Conservation (phyloP, 2,113 vertebrate species). For the Entelurus aequoreus region DNA sequence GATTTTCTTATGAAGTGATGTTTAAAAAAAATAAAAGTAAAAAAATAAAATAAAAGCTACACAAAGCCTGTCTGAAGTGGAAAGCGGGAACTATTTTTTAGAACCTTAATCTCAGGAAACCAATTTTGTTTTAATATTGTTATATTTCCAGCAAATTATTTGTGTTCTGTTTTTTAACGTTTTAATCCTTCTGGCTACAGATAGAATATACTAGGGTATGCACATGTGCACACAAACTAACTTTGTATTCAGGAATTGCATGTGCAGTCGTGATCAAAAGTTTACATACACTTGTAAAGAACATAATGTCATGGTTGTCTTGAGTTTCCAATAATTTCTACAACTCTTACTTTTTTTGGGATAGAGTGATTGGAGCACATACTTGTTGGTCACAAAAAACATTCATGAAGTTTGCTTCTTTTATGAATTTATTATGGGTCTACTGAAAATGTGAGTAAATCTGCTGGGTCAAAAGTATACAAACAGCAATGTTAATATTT, state of each 20-base stretch:
- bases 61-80: conserved; percentile 28
- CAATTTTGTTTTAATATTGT: conserved; percentile 59
- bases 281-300: no score
- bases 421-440: no score
- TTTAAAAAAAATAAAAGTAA: conserved; percentile 19
- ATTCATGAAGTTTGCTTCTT: no score
- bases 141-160: conserved; percentile 58
- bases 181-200: conserved; percentile 67
- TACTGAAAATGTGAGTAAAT: no score
- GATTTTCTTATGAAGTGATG: conserved; percentile 30
- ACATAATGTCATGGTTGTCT: no score
- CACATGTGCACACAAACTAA: conserved; percentile 21
- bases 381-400: no score
- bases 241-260: background rate
- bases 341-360: no score
- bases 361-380: no score
- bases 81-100: conserved; percentile 46
- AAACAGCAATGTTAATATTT: no score
- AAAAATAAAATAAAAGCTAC: conserved; percentile 39
- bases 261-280: no score
- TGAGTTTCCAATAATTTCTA: no score
- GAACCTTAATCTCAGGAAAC: conserved; percentile 46
- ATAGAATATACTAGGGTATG: conserved; percentile 59
- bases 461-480: no score
- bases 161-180: conserved; percentile 13